Evolutionary conservation across 2,113 vertebrate genomes (phyloP), one percentile per base, ranked within the genome.

Genomic region (Ceuthmochares aereus): DNA sequence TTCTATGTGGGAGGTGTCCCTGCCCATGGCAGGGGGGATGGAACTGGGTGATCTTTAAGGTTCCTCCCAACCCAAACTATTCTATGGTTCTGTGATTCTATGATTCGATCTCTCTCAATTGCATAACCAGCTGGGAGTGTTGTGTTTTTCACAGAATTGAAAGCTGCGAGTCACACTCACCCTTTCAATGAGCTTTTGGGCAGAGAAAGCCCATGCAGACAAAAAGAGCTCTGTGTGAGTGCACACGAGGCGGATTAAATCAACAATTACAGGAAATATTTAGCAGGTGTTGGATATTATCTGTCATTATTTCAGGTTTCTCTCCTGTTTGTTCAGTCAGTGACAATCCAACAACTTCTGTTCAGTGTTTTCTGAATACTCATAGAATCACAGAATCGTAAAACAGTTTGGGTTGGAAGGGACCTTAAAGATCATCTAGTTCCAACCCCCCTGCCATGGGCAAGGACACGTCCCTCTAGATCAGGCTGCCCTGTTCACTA

Each of bases 181-280:
- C 34, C 13, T 36, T 36, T 22, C 8, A 2, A 26, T 23, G 7
- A 23, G 36, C 3, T 10, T 6, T 23, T 0, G 2, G 36, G 13
- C 22, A 4, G 25, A 11, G n/a, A 43, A 13, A 51, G 70, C 45
- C 22, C 5, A 0, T 1, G 12, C n/a, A 12, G 23, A 67, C 30
- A 69, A 21, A 62, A 66, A 29, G 17, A 37, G 37, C 4, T 0
- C 22, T 30, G 66, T 15, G 10, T 4, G 62, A 21, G 36, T 9
- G 4, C 7, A 12, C 21, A 7, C 3, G 19, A 54, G 45, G 3
- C 8, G 40, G 40, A 14, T 40, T 16, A 34, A 74, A 43, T 37
- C 25, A 49, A 7, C 6, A 25, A n/a, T 15, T 36, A 16, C 0
- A 45, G 67, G 32, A 49, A 51, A 30, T 12, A 40, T 19, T 66